Evolutionary conservation across 2,113 vertebrate species (phyloP).

Genomic region (Elachura formosa): DNA sequence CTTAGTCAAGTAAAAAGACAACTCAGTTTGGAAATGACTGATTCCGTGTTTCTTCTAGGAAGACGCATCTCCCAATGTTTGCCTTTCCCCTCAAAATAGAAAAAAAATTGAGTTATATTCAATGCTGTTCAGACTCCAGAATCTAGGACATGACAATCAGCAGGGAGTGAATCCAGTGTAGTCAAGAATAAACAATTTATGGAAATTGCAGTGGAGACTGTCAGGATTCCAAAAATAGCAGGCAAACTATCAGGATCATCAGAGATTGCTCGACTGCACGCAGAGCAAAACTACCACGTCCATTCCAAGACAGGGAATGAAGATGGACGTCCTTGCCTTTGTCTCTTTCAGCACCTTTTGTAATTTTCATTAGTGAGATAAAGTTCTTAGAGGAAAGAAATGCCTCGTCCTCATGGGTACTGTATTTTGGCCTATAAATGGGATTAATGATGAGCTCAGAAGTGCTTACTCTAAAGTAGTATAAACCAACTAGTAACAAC

Average conservation of each 20-base stretch:
- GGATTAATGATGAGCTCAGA: neutral
- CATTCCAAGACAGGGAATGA: neutral
- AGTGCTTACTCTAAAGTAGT: neutral
- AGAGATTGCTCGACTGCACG: neutral
- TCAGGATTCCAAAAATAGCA: conserved; percentile 10
- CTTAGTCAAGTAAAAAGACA: neutral
- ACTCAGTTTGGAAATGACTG: neutral
- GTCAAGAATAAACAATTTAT: conserved; percentile 7
- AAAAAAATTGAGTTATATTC: neutral
- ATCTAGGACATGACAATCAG: conserved; percentile 6
- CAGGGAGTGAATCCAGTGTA: neutral
- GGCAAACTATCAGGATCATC: neutral
- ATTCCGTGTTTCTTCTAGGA: neutral
- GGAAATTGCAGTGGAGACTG: neutral
- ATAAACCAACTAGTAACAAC: neutral
- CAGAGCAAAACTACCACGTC: neutral
- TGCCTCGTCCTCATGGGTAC: neutral
- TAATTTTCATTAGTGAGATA: neutral
- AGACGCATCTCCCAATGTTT: neutral
- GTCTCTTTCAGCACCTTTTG: neutral
- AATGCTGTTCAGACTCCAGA: neutral
- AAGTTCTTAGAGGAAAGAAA: neutral
- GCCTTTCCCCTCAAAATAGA: neutral
- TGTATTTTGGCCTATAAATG: neutral
- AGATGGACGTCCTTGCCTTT: neutral